These are phyloP conservation scores for Drosophila mojavensis DNA, from an alignment of 1,140 invertebrate species.

Conservation along the genomic window DNA sequence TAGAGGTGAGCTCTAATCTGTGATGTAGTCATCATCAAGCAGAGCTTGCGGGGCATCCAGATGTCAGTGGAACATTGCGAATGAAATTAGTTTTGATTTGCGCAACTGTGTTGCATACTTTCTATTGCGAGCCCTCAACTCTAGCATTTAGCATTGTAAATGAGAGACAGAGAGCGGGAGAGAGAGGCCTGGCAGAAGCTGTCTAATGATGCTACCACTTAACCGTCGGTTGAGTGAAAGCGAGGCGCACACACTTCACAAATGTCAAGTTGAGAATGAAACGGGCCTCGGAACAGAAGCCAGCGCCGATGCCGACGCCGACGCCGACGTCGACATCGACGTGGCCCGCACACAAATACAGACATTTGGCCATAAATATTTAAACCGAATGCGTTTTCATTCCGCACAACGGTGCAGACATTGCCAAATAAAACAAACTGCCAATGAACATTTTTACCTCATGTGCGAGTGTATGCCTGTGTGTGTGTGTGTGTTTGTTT, in stretches of 20 bases:
- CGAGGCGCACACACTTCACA: conserved; percentile 26
- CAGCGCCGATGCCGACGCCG: neutral
- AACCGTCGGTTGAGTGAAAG: conserved; percentile 9
- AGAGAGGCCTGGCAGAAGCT: neutral
- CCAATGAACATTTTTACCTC: conserved; percentile 57
- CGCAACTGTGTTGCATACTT: conserved; percentile 49
- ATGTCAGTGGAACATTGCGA: conserved; percentile 29
- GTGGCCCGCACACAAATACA: conserved; percentile 66
- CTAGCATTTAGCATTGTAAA: conserved; percentile 57
- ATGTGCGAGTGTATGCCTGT: neutral
- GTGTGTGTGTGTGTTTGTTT: neutral
- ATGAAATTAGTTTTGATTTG: conserved; percentile 69
- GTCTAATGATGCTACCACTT: conserved; percentile 31
- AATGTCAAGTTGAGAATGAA: conserved; percentile 61
- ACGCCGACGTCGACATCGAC: neutral
- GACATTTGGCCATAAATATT: conserved; percentile 82
- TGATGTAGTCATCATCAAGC: conserved; percentile 17
- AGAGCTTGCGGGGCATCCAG: neutral
- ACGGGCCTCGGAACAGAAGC: conserved; percentile 10
- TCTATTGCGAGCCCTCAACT: conserved; percentile 34
- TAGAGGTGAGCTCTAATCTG: conserved; percentile 34
- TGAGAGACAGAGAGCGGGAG: conserved; percentile 5
- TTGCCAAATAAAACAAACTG: conserved; percentile 76
- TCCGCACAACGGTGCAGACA: conserved; percentile 66
- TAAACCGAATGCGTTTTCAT: conserved; percentile 83